phyloP scores from a whole-genome alignment of 2,888 invertebrate species.

The Sussaba pulchella region DNA sequence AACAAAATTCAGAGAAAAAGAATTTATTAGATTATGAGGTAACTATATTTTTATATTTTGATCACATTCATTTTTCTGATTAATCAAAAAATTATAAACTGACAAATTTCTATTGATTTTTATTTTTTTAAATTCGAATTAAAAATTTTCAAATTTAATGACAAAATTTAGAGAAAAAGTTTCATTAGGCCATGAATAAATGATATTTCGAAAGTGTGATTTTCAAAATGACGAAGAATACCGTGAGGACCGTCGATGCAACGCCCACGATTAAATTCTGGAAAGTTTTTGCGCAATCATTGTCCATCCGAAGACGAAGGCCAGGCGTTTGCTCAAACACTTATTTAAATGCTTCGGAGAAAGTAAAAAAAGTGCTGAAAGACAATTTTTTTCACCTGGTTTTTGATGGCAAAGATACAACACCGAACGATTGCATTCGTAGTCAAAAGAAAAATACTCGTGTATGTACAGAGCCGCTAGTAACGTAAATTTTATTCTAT shows the following conservation, averaged over 20 bases:
- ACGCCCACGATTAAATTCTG: background rate
- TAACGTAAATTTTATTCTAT: background rate
- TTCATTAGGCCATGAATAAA: no score
- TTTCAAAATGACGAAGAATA: background rate
- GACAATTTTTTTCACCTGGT: constrained; percentile 10
- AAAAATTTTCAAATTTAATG: no score
- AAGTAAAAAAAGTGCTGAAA: constrained; percentile 7
- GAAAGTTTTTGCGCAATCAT: constrained; percentile 26
- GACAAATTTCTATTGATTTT: no score
- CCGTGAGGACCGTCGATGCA: background rate
- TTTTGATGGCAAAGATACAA: background rate
- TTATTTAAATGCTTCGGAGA: constrained; percentile 16
- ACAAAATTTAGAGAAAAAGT: no score
- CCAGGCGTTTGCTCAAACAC: background rate
- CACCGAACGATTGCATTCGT: background rate
- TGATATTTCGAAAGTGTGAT: background rate
- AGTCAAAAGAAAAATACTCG: background rate
- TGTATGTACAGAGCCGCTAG: no score
- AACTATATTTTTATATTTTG: no score
- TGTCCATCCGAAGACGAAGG: constrained; percentile 7
- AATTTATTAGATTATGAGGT: no score
- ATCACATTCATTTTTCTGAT: no score
- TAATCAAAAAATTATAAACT: constrained; percentile 39
- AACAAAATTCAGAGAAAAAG: no score
- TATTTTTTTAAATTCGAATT: no score